phyloP scores from a whole-genome alignment of 2,113 vertebrate genomes.

The Vidua macroura region DNA sequence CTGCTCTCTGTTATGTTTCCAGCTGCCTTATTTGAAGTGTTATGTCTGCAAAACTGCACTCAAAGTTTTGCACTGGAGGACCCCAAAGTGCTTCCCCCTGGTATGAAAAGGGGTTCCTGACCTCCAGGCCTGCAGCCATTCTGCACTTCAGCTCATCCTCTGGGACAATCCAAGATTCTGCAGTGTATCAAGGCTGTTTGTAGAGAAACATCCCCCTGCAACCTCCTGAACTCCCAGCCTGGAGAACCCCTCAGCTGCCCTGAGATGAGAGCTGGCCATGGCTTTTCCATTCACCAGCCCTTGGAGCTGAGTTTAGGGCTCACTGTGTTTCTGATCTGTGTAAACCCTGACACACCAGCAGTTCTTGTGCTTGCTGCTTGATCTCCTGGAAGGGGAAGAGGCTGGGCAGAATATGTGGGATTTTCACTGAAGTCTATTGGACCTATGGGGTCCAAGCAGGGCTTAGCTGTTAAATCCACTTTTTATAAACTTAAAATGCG shows the following conservation, averaged over 20 bases:
- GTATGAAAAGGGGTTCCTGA: neutral
- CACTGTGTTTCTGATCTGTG: fast-evolving
- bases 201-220: neutral
- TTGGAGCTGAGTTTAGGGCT: neutral
- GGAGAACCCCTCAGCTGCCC: neutral
- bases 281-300: neutral
- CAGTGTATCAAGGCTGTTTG: fast-evolving
- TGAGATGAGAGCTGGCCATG: neutral
- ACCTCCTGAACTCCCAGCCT: neutral
- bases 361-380: neutral
- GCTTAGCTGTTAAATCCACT: neutral
- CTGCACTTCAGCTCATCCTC: neutral
- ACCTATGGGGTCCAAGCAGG: neutral
- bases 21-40: neutral
- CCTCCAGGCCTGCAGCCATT: neutral
- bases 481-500: neutral
- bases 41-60: neutral
- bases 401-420: neutral
- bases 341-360: neutral
- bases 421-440: neutral
- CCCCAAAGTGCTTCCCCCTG: neutral
- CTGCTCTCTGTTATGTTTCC: neutral
- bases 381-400: neutral
- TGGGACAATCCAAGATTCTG: neutral
- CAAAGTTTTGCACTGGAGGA: neutral